Evolutionary conservation across 2,113 vertebrate species (phyloP).

Genomic region (Megaleporinus macrocephalus): DNA sequence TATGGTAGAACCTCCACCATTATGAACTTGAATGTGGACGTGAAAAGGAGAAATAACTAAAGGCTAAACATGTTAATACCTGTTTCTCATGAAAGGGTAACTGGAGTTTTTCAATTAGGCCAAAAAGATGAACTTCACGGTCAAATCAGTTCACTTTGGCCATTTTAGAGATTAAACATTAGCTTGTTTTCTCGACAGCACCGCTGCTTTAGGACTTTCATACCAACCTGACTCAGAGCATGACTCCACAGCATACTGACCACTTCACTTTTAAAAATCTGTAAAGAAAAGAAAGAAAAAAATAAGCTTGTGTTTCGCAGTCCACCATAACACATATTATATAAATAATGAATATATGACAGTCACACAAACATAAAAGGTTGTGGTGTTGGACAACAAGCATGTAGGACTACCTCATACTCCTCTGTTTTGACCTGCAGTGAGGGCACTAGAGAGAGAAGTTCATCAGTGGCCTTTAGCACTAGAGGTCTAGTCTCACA

Average conservation of each 20-base stretch:
- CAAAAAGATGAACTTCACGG: no score
- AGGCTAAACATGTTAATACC: no score
- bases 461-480: conserved; percentile 82
- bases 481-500: conserved; percentile 86
- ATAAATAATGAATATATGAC: background rate
- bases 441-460: conserved; percentile 89
- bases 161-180: no score
- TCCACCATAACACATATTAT: background rate
- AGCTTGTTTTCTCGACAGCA: background rate
- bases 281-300: conserved; percentile 45
- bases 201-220: background rate
- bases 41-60: no score
- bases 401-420: conserved; percentile 82
- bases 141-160: no score
- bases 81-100: no score
- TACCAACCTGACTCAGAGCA: conserved; percentile 81
- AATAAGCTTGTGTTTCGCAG: background rate
- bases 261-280: conserved; percentile 90
- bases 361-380: background rate
- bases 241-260: conserved; percentile 90
- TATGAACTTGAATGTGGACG: no score
- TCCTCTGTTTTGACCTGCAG: conserved; percentile 86
- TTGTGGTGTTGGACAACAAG: background rate
- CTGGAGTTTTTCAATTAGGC: no score
- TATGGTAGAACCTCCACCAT: no score